Conservation (phyloP, 1,140 invertebrate species). For the Drosophila lowei region DNA sequence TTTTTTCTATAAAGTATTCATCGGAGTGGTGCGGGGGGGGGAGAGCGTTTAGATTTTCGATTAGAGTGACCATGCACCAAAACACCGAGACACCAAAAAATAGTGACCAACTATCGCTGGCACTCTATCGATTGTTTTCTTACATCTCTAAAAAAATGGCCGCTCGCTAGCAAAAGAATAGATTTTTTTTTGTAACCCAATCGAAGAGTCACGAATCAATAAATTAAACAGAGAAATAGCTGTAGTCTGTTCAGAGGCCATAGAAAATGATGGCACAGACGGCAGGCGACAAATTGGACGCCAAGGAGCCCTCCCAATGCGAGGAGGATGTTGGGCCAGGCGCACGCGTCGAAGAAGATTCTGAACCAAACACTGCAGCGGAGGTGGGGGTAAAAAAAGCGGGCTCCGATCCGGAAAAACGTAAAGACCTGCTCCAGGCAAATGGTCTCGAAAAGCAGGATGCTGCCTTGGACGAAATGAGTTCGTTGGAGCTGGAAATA, state of each 20-base stretch:
- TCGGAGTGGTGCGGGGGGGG: slow-evolving; percentile 47
- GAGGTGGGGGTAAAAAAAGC: slow-evolving; percentile 36
- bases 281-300: slow-evolving; percentile 16
- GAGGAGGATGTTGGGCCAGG: not conserved
- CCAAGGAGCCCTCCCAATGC: not conserved
- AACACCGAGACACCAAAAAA: too few species aligned
- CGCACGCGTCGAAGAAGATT: slow-evolving; percentile 5
- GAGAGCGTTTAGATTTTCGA: slow-evolving; percentile 25
- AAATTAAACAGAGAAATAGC: not conserved
- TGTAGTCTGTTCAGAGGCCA: not conserved
- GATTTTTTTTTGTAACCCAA: slow-evolving; percentile 17
- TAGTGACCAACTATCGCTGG: not conserved
- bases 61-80: too few species aligned
- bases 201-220: not conserved
- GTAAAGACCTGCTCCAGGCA: slow-evolving; percentile 17
- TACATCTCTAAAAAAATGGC: slow-evolving; percentile 28
- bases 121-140: not conserved
- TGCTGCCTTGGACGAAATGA: slow-evolving; percentile 64
- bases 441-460: slow-evolving; percentile 18
- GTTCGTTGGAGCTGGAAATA: slow-evolving; percentile 72
- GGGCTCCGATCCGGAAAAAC: slow-evolving; percentile 31
- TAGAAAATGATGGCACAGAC: slow-evolving; percentile 46
- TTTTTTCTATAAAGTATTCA: slow-evolving; percentile 78
- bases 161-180: slow-evolving; percentile 22
- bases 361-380: slow-evolving; percentile 24